Conservation (phyloP, 2,113 vertebrate genomes). For the Microtus oregoni region DNA sequence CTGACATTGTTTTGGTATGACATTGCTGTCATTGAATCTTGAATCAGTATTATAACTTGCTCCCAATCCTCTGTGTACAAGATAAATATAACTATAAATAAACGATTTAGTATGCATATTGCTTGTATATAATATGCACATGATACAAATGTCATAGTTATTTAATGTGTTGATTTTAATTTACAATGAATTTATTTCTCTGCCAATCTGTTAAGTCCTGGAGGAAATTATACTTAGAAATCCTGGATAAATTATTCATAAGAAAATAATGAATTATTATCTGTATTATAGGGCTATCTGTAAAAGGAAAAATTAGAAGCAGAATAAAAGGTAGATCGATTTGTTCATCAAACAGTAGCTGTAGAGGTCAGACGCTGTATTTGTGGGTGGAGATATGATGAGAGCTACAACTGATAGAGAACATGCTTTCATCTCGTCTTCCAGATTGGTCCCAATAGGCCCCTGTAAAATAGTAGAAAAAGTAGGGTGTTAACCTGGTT, state of each 20-base stretch:
- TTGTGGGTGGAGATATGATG: neutral
- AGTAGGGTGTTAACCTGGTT: neutral
- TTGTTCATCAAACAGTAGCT: neutral
- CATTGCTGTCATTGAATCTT: neutral
- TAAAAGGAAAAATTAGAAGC: neutral
- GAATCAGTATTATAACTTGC: conserved; percentile 13
- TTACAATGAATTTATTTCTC: conserved; percentile 23
- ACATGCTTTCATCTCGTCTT: neutral
- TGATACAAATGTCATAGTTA: neutral
- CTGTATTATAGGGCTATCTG: neutral
- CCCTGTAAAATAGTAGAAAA: neutral
- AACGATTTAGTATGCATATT: neutral
- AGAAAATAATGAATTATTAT: neutral
- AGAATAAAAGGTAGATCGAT: neutral
- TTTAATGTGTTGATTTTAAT: neutral
- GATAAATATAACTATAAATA: neutral
- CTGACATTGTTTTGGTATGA: neutral
- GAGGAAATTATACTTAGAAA: neutral
- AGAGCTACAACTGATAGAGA: neutral
- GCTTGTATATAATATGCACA: neutral
- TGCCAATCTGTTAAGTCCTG: neutral
- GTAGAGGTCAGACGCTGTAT: neutral
- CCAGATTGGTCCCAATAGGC: neutral
- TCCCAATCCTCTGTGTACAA: conserved; percentile 36
- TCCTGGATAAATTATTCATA: neutral